Base-by-base conservation (phyloP, 2,888 invertebrate species). In the Apotomis betuletana region DNA sequence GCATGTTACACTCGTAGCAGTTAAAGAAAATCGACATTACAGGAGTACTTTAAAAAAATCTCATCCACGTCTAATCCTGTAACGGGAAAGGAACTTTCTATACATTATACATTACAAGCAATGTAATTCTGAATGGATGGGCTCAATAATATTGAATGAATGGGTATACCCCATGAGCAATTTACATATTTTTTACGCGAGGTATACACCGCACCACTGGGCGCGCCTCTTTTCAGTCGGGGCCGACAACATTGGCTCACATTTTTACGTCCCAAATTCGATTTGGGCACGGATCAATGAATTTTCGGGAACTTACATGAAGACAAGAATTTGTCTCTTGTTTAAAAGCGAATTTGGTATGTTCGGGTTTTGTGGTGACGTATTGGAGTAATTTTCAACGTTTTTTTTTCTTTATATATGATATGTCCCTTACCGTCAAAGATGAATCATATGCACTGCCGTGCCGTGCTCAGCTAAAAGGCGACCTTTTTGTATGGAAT, bases 151-250 rank as follows among this genome's bases (percentile, higher is more conserved):
- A 52, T 52, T 52, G 52, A 70, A 63, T 70, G 58, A 70, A 59
- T 64, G 41, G 49, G 27, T 71, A 51, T 41, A 57, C 49, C 51
- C 63, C 67, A 52, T 62, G 62, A 51, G 44, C 44, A 52, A 62
- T 71, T 67, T 67, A 71, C 67, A 67, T 71, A 67, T 67, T 71
- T 69, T 71, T 62, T 61, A 62, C 41, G 57, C 57, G 49, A 57
- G 61, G 36, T 51, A 46, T 41, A 46, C 15, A 61, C 55, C 70
- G 67, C 57, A 51, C 27, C 57, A 44, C 55, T 62, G 55, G 44
- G 10, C 55, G 60, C 46, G 70, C 70, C 67, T 57, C 27, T 67
- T 67, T 71, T 71, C 67, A 61, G 61, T 61, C 38, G 41, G 27
- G 65, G 41, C 41, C 61, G 67, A 71, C 62, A 71, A 71, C 57